Percentiles rank a stretch among this genome's conserved stretches.
Evolutionary conservation across 2,888 invertebrate genomes (phyloP).

Genomic region (Allacma fusca): DNA sequence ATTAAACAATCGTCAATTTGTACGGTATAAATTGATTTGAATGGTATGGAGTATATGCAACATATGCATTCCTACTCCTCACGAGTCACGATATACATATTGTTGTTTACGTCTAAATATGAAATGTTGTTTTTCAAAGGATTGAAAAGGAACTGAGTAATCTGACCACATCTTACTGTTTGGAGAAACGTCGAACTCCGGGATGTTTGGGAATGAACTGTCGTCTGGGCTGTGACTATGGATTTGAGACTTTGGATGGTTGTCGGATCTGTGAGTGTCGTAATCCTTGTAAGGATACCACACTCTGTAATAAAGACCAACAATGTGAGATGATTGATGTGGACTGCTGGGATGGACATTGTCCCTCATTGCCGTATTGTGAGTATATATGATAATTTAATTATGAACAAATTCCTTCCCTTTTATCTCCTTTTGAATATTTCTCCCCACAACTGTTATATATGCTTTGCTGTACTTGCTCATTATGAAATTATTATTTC

Average conservation of each 20-base stretch:
- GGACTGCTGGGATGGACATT: constrained; percentile 83
- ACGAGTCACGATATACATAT: too few relatives aligned
- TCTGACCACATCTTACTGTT: constrained; percentile 58
- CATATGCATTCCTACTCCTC: too few relatives aligned
- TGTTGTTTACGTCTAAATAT: background rate
- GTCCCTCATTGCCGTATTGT: constrained; percentile 85
- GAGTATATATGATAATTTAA: constrained; percentile 62
- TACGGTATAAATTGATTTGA: too few relatives aligned
- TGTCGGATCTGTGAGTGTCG: constrained; percentile 83
- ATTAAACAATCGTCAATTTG: too few relatives aligned
- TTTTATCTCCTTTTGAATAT: background rate
- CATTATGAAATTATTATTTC: too few relatives aligned
- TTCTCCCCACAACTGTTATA: too few relatives aligned
- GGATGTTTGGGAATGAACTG: constrained; percentile 79
- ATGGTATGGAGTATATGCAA: too few relatives aligned
- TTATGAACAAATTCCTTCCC: constrained; percentile 14
- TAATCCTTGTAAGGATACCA: constrained; percentile 78
- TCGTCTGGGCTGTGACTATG: constrained; percentile 84
- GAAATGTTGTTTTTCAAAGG: constrained; percentile 33
- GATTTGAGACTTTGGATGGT: constrained; percentile 74
- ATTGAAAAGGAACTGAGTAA: constrained; percentile 50
- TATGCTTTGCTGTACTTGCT: too few relatives aligned
- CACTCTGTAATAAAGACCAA: constrained; percentile 73
- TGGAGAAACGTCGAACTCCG: constrained; percentile 69
- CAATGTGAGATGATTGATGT: constrained; percentile 79